phyloP scores from a whole-genome alignment of 2,797 vertebrate species.

The Typhlichthys eigenmanni region DNA sequence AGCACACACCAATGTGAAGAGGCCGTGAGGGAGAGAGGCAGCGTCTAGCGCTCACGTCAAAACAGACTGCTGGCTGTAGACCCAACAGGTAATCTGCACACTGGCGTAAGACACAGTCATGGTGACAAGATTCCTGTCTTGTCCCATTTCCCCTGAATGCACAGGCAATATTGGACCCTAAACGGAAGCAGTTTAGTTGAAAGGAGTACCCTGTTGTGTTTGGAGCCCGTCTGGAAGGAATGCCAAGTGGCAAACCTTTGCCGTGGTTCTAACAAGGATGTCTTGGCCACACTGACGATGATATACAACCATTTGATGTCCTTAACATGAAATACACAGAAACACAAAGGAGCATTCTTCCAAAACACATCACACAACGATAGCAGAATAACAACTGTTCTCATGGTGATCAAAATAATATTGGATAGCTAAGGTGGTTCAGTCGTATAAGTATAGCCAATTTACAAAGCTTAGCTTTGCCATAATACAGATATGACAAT shows the following conservation, averaged over 20 bases:
- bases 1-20: background rate
- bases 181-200: conserved; percentile 4
- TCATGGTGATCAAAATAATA: too few species aligned
- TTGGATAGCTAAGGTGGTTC: too few species aligned
- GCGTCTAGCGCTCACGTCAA: background rate
- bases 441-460: too few species aligned
- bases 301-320: too few species aligned
- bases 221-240: background rate
- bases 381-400: too few species aligned
- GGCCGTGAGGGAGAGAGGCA: background rate
- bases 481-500: too few species aligned
- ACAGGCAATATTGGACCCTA: background rate
- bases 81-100: background rate
- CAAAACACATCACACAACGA: too few species aligned
- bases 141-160: background rate
- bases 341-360: too few species aligned
- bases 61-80: conserved; percentile 5
- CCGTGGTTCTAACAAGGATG: background rate
- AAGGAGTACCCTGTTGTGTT: background rate
- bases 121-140: background rate
- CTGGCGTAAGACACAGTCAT: conserved; percentile 1
- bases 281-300: too few species aligned
- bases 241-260: background rate
- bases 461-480: too few species aligned
- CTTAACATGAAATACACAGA: too few species aligned